phyloP scores from a whole-genome alignment of 2,797 vertebrate species.

The Mus spretus region DNA sequence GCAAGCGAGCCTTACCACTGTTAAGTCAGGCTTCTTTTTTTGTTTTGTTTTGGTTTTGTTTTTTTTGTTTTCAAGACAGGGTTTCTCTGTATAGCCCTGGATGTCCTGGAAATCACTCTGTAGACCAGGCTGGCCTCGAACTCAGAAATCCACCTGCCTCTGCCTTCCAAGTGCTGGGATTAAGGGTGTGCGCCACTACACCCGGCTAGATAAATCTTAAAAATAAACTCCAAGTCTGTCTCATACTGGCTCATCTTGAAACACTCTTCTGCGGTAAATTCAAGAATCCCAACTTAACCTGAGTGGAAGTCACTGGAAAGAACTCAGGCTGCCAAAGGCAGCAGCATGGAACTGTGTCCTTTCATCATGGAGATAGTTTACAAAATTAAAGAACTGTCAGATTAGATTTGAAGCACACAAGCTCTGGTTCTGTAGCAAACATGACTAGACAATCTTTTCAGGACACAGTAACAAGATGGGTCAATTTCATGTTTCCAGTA shows the following conservation, averaged over 20 bases:
- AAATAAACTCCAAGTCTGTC: not conserved
- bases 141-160: too few species aligned
- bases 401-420: not conserved
- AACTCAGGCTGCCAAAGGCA: not conserved
- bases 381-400: not conserved
- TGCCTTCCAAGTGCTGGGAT: too few species aligned
- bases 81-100: too few species aligned
- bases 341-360: not conserved
- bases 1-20: too few species aligned
- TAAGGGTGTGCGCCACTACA: too few species aligned
- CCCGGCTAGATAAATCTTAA: not conserved
- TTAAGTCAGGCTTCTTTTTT: too few species aligned
- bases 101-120: too few species aligned
- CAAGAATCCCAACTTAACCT: not conserved
- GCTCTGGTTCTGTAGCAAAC: not conserved
- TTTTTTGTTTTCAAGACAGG: too few species aligned
- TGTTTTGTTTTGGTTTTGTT: too few species aligned
- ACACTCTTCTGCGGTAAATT: not conserved
- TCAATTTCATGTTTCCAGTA: not conserved
- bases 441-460: not conserved
- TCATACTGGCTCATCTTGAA: not conserved
- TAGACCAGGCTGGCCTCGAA: too few species aligned
- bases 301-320: not conserved
- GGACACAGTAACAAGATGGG: not conserved
- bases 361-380: not conserved